Conservation (phyloP, 1,140 invertebrate species). For the Drosophila dunni region DNA sequence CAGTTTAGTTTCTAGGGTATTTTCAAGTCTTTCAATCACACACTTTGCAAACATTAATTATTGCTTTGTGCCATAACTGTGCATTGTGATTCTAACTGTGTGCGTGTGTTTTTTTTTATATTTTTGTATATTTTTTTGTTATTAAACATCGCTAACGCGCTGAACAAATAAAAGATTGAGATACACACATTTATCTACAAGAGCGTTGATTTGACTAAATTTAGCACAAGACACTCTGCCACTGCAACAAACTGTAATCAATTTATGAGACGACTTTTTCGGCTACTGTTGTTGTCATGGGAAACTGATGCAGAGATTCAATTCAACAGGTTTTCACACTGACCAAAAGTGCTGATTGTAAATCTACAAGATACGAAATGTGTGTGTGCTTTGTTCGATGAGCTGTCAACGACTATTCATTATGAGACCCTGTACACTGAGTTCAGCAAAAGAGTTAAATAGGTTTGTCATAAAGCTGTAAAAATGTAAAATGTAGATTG, state of each 20-base stretch:
- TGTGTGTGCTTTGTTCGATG: conserved; percentile 51
- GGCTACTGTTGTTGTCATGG: conserved; percentile 47
- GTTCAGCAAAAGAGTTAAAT: neutral
- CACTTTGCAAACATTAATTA: conserved; percentile 8
- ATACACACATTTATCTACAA: conserved; percentile 59
- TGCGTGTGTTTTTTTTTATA: conserved; percentile 28
- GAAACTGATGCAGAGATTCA: conserved; percentile 46
- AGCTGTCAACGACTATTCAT: conserved; percentile 55
- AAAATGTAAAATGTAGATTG: neutral
- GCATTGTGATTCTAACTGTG: conserved; percentile 49
- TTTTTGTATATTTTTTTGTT: conserved; percentile 32
- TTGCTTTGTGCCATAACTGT: conserved; percentile 51
- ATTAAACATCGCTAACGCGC: conserved; percentile 51
- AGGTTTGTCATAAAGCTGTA: neutral
- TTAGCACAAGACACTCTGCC: conserved; percentile 48
- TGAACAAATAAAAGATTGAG: conserved; percentile 64
- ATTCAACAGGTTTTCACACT: conserved; percentile 64
- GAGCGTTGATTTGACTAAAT: conserved; percentile 79
- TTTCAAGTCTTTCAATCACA: neutral
- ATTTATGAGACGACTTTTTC: conserved; percentile 49
- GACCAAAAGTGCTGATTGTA: conserved; percentile 40
- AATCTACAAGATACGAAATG: conserved; percentile 40
- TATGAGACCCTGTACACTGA: neutral
- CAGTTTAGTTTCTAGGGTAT: conserved; percentile 9
- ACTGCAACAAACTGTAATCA: conserved; percentile 71